Evolutionary conservation across 2,797 vertebrate genomes (phyloP).

Genomic region (Vireo griseus): DNA sequence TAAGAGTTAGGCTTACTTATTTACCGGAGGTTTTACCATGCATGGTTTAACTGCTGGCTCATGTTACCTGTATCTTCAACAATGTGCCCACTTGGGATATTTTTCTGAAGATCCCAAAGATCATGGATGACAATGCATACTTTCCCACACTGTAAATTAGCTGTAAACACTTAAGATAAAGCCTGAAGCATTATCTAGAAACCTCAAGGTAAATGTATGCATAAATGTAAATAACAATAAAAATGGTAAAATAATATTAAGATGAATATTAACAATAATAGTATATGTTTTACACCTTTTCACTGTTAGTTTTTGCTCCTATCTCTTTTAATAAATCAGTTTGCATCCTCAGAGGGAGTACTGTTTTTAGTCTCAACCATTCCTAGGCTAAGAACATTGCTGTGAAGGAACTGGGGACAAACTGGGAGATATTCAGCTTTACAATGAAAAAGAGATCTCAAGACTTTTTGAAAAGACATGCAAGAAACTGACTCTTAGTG

Average conservation of each 20-base stretch:
- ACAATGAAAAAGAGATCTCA: background rate
- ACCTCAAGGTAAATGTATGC: background rate
- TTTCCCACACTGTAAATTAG: background rate
- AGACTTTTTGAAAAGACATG: background rate
- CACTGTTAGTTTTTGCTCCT: background rate
- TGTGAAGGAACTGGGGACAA: background rate
- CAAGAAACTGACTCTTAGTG: background rate
- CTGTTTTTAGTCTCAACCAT: background rate
- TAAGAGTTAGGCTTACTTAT: background rate
- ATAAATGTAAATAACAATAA: background rate
- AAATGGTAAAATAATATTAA: background rate
- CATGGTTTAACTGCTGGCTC: background rate
- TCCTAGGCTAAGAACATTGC: background rate
- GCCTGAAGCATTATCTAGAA: background rate
- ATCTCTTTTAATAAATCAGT: background rate
- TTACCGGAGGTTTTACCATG: background rate
- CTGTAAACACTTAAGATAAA: background rate
- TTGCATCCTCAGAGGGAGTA: background rate
- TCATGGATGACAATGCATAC: background rate
- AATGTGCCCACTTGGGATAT: background rate
- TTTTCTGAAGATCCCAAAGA: background rate
- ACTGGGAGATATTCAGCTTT: background rate
- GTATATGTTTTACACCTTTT: background rate
- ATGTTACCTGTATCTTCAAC: background rate
- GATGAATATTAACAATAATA: background rate